A percentile compares a stretch with the other conserved stretches of the same genome.
Conservation (phyloP, 1,140 invertebrate genomes). For the Trichogramma pretiosum region DNA sequence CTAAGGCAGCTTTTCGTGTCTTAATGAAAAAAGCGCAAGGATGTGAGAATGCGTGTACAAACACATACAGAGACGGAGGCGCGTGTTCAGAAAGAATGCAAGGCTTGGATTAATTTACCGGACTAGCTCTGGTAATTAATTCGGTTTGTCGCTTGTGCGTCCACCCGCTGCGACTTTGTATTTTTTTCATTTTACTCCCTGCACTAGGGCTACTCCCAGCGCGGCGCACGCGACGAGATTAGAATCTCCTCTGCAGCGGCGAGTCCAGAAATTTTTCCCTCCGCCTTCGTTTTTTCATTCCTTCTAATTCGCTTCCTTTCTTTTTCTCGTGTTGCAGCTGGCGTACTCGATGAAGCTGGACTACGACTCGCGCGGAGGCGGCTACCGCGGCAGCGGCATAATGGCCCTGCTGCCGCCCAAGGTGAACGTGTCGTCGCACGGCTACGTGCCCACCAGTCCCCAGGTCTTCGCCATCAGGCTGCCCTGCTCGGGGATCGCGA, state of each 20-base stretch:
- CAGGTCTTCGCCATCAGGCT: conserved; percentile 70
- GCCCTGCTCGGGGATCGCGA: conserved; percentile 65
- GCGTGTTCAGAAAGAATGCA: not conserved
- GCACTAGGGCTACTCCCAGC: too few relatives aligned
- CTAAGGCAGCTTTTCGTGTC: not conserved
- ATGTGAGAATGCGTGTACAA: not conserved
- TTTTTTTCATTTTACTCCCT: not conserved
- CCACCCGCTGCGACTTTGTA: not conserved
- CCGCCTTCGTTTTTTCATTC: too few relatives aligned
- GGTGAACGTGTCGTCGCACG: conserved; percentile 70
- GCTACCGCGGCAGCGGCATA: conserved; percentile 33
- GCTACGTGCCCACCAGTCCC: conserved; percentile 63
- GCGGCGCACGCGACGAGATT: too few relatives aligned
- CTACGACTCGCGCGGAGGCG: conserved; percentile 57
- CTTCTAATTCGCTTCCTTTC: too few relatives aligned
- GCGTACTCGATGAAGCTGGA: conserved; percentile 69
- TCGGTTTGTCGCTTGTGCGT: conserved; percentile 8
- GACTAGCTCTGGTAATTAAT: conserved; percentile 8
- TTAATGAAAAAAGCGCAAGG: conserved; percentile 15
- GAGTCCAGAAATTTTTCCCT: not conserved
- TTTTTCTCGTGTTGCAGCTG: conserved; percentile 49
- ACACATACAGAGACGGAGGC: too few relatives aligned
- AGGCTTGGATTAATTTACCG: conserved; percentile 5
- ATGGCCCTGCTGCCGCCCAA: conserved; percentile 62
- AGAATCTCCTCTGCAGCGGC: not conserved